Evolutionary conservation across 2,888 invertebrate genomes (phyloP).

Genomic region (Trypoxylon attenuatum): DNA sequence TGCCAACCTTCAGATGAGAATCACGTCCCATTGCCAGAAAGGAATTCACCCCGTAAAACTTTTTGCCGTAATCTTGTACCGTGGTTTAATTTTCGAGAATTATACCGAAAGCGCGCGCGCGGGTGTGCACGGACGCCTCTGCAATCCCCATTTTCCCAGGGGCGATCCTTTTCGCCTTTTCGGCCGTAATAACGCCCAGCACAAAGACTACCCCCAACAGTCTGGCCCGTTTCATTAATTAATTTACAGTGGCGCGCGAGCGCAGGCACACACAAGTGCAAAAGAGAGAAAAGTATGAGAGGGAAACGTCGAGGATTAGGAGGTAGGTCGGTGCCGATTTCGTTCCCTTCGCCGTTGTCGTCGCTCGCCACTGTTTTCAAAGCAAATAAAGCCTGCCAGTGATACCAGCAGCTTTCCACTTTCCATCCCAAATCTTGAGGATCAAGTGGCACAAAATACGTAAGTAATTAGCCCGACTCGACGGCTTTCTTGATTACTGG

Average conservation of each 20-base stretch:
- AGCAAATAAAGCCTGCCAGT: constrained; percentile 16
- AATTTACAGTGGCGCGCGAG: constrained; percentile 45
- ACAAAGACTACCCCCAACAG: constrained; percentile 27
- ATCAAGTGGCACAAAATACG: not conserved
- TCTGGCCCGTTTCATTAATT: constrained; percentile 42
- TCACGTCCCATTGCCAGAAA: constrained; percentile 14
- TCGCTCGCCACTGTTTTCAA: not conserved
- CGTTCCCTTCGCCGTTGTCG: constrained; percentile 10
- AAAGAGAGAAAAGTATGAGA: too few relatives aligned
- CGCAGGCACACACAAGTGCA: too few relatives aligned
- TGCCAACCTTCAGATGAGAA: constrained; percentile 15
- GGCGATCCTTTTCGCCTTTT: constrained; percentile 45
- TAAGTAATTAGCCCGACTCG: not conserved
- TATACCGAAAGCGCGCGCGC: constrained; percentile 20
- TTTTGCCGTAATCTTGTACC: constrained; percentile 39
- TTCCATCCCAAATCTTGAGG: not conserved
- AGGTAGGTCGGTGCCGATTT: constrained; percentile 23
- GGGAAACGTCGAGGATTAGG: constrained; percentile 41
- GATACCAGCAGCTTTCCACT: constrained; percentile 10
- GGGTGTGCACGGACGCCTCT: constrained; percentile 23
- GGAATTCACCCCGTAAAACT: constrained; percentile 16
- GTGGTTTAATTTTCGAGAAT: constrained; percentile 48
- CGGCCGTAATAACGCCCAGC: constrained; percentile 41
- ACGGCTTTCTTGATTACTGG: too few relatives aligned
- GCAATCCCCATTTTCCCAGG: constrained; percentile 30